A percentile compares a stretch with the other conserved stretches of the same genome.
These are phyloP conservation scores for Thamnophis elegans DNA, from an alignment of 2,797 vertebrate genomes.

Conservation along the genomic window DNA sequence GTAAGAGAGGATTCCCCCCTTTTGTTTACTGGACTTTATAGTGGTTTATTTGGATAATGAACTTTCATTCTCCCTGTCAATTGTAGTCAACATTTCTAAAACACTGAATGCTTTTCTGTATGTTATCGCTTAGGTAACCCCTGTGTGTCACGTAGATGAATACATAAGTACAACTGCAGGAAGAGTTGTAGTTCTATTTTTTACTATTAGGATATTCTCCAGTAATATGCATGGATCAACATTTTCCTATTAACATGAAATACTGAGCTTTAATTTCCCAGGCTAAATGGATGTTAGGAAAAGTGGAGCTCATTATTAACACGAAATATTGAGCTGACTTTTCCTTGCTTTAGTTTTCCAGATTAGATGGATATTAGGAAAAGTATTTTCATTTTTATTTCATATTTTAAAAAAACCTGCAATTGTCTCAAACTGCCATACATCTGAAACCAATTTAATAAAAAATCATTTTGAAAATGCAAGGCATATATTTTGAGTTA, in stretches of 20 bases:
- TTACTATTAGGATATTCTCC: conserved; percentile 50
- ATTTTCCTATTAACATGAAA: conserved; percentile 52
- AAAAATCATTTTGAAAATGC: conserved; percentile 59
- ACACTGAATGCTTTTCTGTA: conserved; percentile 41
- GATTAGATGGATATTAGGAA: conserved; percentile 45
- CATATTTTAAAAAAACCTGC: not conserved
- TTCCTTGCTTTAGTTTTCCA: conserved; percentile 56
- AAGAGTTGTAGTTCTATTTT: conserved; percentile 38
- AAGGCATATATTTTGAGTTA: conserved; percentile 54
- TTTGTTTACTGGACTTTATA: conserved; percentile 56
- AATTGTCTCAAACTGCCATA: conserved; percentile 48
- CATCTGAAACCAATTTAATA: conserved; percentile 46
- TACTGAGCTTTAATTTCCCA: conserved; percentile 60
- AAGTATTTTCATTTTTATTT: conserved; percentile 29
- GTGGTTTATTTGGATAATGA: conserved; percentile 54
- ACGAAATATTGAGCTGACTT: conserved; percentile 29
- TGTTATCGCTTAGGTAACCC: conserved; percentile 27
- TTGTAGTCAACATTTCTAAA: conserved; percentile 57
- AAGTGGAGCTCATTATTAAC: conserved; percentile 54
- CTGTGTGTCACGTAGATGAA: conserved; percentile 54
- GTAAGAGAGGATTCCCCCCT: conserved; percentile 27
- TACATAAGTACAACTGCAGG: conserved; percentile 54
- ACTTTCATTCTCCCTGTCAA: conserved; percentile 45
- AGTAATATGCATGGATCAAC: conserved; percentile 61
- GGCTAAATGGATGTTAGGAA: conserved; percentile 46